Evolutionary conservation across 2,113 vertebrate species (phyloP).

Genomic region (Zosterops lateralis): DNA sequence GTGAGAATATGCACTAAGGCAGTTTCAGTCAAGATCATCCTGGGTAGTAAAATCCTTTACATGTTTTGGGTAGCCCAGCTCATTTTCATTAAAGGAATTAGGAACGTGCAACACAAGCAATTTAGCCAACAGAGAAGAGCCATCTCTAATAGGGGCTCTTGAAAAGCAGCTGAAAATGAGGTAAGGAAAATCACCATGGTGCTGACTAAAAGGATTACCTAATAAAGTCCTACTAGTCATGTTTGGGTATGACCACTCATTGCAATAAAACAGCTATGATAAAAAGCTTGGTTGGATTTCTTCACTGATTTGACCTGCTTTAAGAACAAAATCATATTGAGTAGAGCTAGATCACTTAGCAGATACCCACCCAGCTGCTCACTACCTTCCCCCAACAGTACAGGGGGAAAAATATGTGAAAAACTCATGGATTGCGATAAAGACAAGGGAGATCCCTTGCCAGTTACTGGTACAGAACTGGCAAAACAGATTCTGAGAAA

Average conservation of each 20-base stretch:
- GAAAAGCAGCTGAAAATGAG: background rate
- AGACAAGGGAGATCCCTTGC: background rate
- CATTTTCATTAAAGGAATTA: background rate
- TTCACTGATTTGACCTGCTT: background rate
- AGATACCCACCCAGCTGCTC: background rate
- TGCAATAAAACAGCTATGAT: background rate
- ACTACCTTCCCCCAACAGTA: background rate
- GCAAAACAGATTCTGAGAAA: background rate
- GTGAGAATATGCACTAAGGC: background rate
- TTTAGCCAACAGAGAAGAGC: background rate
- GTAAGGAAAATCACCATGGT: background rate
- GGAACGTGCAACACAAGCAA: background rate
- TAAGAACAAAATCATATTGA: background rate
- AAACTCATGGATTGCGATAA: background rate
- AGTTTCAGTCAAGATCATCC: background rate
- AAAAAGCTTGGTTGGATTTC: background rate
- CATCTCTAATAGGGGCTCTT: background rate
- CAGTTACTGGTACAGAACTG: background rate
- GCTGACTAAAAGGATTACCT: background rate
- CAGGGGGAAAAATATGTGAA: background rate
- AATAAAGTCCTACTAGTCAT: background rate
- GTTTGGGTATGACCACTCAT: background rate
- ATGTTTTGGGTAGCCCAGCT: background rate
- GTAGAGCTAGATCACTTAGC: background rate
- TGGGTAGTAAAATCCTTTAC: background rate